Percentiles rank a stretch among this genome's conserved stretches.
These are phyloP conservation scores for Homalodisca vitripennis DNA, from an alignment of 1,140 invertebrate species.

Conservation along the genomic window DNA sequence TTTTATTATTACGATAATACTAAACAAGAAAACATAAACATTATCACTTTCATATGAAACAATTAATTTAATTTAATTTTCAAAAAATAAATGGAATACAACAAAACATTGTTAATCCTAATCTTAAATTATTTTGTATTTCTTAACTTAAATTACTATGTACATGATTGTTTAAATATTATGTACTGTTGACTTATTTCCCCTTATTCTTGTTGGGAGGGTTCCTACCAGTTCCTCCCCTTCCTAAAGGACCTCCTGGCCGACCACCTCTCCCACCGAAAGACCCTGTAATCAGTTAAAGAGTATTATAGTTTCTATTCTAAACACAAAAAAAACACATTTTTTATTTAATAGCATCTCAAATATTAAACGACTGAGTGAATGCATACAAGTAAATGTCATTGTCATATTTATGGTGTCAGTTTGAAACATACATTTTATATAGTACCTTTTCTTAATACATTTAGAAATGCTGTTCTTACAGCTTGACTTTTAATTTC, in stretches of 20 bases:
- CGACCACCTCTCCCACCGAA: neutral
- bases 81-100: too few species aligned
- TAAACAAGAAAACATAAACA: too few species aligned
- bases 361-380: neutral
- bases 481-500: too few species aligned
- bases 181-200: too few species aligned
- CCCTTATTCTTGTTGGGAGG: neutral
- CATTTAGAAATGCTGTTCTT: too few species aligned
- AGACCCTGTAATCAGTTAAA: neutral
- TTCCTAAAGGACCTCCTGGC: neutral
- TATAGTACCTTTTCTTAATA: neutral
- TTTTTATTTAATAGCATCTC: neutral
- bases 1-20: too few species aligned
- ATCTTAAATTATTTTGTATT: too few species aligned
- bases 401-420: neutral
- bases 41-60: too few species aligned
- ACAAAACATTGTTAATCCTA: too few species aligned
- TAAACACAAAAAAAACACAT: neutral
- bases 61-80: too few species aligned
- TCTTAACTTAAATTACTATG: too few species aligned
- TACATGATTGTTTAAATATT: too few species aligned
- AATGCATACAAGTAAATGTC: neutral
- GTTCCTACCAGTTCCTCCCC: neutral
- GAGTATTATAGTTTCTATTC: neutral
- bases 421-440: neutral